These are phyloP conservation scores for Leptopilina boulardi DNA, from an alignment of 1,140 invertebrate genomes.

Conservation along the genomic window DNA sequence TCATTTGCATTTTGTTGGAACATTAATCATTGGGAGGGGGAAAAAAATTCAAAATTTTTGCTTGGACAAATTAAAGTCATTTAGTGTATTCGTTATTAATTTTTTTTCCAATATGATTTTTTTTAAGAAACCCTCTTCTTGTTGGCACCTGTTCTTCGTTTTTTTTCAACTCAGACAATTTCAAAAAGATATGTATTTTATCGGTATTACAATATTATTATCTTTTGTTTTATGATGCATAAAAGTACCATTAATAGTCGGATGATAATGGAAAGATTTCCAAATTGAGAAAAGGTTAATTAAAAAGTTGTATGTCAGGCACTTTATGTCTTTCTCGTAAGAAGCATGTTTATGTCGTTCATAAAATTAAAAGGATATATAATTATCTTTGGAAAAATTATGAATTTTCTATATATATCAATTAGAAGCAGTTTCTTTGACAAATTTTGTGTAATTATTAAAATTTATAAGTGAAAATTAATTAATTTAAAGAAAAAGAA, in stretches of 20 bases:
- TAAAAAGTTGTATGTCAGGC: background rate
- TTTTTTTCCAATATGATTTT: no score
- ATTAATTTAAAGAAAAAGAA: no score
- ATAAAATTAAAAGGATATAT: background rate
- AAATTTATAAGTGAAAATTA: no score
- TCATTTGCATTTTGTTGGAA: background rate
- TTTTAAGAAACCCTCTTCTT: no score
- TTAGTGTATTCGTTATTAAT: no score
- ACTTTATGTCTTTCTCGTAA: background rate
- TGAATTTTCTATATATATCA: no score
- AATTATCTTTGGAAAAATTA: background rate
- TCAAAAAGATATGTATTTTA: background rate
- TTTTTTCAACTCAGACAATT: no score
- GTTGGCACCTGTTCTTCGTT: no score
- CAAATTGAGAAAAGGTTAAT: slow-evolving; percentile 8
- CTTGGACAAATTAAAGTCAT: background rate
- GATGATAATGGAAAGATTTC: background rate
- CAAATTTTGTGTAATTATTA: no score
- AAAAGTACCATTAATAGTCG: slow-evolving; percentile 3
- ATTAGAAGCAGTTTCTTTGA: no score
- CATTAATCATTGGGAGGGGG: background rate
- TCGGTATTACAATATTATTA: background rate
- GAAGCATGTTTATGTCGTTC: background rate
- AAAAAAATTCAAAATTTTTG: background rate
- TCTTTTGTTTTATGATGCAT: slow-evolving; percentile 27